phyloP scores from a whole-genome alignment of 2,888 invertebrate genomes.

The Mellilla xanthometata region DNA sequence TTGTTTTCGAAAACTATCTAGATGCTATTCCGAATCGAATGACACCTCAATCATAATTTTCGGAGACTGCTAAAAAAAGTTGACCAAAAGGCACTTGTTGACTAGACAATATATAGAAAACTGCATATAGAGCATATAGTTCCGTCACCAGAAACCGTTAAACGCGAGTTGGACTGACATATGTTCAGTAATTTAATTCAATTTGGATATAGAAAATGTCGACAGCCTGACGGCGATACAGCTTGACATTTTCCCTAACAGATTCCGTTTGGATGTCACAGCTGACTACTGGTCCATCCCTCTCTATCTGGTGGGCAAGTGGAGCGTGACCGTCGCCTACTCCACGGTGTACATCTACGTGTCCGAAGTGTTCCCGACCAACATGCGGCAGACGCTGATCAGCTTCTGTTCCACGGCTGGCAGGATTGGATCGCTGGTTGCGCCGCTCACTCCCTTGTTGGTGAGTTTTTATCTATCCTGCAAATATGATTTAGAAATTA shows the following conservation, averaged over 20 bases:
- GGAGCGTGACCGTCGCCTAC: slow-evolving; percentile 86
- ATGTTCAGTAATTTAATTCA: no score
- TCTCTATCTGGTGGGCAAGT: slow-evolving; percentile 85
- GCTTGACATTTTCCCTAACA: slow-evolving; percentile 26
- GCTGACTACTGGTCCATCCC: slow-evolving; percentile 79
- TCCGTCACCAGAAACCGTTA: no score
- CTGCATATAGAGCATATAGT: no score
- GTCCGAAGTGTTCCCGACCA: slow-evolving; percentile 87
- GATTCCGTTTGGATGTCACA: slow-evolving; percentile 42
- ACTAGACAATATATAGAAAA: no score
- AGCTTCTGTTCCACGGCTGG: slow-evolving; percentile 86
- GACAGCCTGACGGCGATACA: slow-evolving; percentile 21
- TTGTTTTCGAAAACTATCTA: no score
- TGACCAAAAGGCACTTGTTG: no score
- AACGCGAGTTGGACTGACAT: no score
- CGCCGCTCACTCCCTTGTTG: slow-evolving; percentile 86
- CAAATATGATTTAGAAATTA: no score
- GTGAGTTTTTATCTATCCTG: no score
- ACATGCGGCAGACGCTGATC: slow-evolving; percentile 85
- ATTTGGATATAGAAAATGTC: slow-evolving; percentile 12
- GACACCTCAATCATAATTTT: no score
- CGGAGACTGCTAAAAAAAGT: no score
- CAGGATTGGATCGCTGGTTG: slow-evolving; percentile 85
- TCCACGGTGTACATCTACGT: slow-evolving; percentile 86
- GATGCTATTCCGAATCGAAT: no score